These are phyloP conservation scores for Gila orcuttii DNA, from an alignment of 2,113 vertebrate genomes.

Conservation along the genomic window DNA sequence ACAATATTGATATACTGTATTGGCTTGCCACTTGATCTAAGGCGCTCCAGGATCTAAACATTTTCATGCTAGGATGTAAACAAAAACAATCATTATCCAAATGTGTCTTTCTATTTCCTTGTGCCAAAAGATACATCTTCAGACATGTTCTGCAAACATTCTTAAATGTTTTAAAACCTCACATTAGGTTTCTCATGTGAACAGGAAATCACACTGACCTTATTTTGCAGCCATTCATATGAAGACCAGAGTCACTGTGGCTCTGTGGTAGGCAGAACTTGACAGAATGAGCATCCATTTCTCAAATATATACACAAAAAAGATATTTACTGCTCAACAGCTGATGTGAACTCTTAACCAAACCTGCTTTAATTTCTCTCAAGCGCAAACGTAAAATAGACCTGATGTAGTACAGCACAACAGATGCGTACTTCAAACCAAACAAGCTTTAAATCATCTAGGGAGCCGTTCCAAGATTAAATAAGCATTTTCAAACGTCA, in stretches of 20 bases:
- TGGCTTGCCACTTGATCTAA: neutral
- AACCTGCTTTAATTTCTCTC: slow-evolving; percentile 34
- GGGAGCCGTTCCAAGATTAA: slow-evolving; percentile 27
- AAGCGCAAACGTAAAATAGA: neutral
- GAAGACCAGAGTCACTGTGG: slow-evolving; percentile 74
- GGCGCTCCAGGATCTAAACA: neutral
- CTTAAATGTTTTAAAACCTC: neutral
- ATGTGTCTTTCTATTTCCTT: neutral
- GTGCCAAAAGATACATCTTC: neutral
- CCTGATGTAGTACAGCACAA: neutral
- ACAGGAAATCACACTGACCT: slow-evolving; percentile 66
- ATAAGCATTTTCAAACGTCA: slow-evolving; percentile 29
- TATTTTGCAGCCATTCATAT: slow-evolving; percentile 67
- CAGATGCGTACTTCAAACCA: slow-evolving; percentile 28
- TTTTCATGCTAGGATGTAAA: neutral
- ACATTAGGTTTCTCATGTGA: slow-evolving; percentile 15
- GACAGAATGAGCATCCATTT: slow-evolving; percentile 72
- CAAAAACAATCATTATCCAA: neutral
- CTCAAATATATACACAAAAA: slow-evolving; percentile 13
- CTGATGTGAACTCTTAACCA: neutral
- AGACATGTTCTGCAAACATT: neutral
- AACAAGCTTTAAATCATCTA: slow-evolving; percentile 20
- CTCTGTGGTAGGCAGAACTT: slow-evolving; percentile 75
- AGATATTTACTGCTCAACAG: neutral
- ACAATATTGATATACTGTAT: neutral